Evolutionary conservation across 2,113 vertebrate genomes (phyloP).

Genomic region (Sylvietta virens): DNA sequence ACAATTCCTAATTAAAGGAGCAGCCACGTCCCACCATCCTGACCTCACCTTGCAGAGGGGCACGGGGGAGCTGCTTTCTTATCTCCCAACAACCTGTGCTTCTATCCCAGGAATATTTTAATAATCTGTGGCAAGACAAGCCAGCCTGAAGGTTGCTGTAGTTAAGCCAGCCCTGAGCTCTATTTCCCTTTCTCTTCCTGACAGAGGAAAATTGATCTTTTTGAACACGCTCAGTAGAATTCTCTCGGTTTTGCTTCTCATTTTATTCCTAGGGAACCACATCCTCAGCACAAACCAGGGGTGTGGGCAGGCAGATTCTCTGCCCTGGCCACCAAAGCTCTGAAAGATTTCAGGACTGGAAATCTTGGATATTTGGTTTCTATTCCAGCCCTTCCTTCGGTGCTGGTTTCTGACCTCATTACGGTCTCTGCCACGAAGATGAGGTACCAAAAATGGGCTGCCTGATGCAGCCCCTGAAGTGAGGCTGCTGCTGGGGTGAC

Average conservation of each 20-base stretch:
- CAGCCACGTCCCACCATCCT: neutral
- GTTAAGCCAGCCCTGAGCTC: neutral
- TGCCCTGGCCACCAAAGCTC: neutral
- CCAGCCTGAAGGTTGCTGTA: neutral
- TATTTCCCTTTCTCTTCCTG: neutral
- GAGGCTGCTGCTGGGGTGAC: neutral
- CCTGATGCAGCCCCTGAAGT: neutral
- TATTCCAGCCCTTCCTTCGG: neutral
- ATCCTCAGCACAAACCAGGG: neutral
- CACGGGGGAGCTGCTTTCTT: fast-evolving
- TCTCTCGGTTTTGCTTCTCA: neutral
- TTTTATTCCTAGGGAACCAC: neutral
- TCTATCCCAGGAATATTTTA: neutral
- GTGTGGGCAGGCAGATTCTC: neutral
- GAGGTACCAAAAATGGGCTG: slow-evolving; percentile 1
- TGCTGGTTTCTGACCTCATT: neutral
- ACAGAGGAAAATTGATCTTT: neutral
- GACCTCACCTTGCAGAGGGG: neutral
- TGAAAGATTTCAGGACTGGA: neutral
- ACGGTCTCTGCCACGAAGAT: neutral
- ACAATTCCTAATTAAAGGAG: neutral
- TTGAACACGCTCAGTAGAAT: neutral
- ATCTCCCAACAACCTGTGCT: neutral
- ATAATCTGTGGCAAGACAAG: neutral
- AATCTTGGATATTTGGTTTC: neutral